phyloP scores from a whole-genome alignment of 2,888 invertebrate species.

The Ashinkailepas kermadecensis region DNA sequence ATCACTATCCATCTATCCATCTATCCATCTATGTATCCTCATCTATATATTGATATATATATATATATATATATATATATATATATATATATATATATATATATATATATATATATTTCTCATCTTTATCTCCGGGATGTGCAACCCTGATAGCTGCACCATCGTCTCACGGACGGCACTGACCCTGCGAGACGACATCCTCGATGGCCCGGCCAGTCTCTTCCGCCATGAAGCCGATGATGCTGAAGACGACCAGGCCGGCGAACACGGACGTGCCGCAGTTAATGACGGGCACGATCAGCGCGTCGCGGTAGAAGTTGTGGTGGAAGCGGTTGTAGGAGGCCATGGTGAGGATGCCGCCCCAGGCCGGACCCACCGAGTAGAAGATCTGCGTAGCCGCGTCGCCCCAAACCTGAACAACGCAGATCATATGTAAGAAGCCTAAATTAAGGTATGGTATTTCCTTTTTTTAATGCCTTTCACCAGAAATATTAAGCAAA shows the following conservation, averaged over 20 bases:
- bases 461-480: too few species aligned
- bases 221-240: slow-evolving; percentile 45
- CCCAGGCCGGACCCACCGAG: slow-evolving; percentile 36
- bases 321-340: slow-evolving; percentile 36
- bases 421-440: not conserved
- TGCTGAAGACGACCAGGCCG: slow-evolving; percentile 44
- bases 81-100: too few species aligned
- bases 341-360: slow-evolving; percentile 36
- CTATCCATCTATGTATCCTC: too few species aligned
- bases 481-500: too few species aligned
- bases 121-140: too few species aligned
- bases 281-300: slow-evolving; percentile 42
- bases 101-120: too few species aligned
- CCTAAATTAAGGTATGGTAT: too few species aligned
- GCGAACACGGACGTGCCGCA: slow-evolving; percentile 44
- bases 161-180: not conserved
- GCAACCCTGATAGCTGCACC: too few species aligned
- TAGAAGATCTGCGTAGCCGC: slow-evolving; percentile 38
- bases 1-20: too few species aligned
- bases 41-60: too few species aligned
- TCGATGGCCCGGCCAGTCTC: slow-evolving; percentile 40
- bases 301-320: slow-evolving; percentile 36
- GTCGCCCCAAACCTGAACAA: slow-evolving; percentile 38
- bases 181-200: slow-evolving; percentile 37
- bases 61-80: too few species aligned